phyloP scores from a whole-genome alignment of 2,888 invertebrate species.

The Eupithecia pulchellata region DNA sequence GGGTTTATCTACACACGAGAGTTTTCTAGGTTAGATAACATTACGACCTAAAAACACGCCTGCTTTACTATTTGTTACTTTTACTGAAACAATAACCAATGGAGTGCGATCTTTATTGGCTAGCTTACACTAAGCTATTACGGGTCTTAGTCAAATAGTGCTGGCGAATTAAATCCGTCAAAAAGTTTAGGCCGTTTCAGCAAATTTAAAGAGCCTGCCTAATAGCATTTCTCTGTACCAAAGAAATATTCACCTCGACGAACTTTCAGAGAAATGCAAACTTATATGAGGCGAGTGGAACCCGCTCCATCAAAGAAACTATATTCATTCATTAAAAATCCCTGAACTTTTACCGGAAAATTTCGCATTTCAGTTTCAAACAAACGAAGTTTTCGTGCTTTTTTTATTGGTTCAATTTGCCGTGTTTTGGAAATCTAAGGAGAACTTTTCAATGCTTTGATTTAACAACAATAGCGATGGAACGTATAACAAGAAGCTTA shows the following conservation, averaged over 20 bases:
- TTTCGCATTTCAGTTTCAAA: slow-evolving; percentile 7
- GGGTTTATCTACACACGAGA: too few species aligned
- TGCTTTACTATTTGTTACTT: background rate
- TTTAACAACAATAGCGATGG: too few species aligned
- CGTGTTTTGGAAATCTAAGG: slow-evolving; percentile 6
- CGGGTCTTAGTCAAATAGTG: background rate
- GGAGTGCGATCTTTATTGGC: background rate
- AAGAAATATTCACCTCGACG: slow-evolving; percentile 23
- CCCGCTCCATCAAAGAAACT: slow-evolving; percentile 35
- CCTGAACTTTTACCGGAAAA: slow-evolving; percentile 31
- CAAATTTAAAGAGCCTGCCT: slow-evolving; percentile 1
- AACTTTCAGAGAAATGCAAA: slow-evolving; percentile 33
- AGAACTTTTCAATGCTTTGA: background rate
- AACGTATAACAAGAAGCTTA: too few species aligned
- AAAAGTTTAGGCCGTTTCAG: slow-evolving; percentile 1
- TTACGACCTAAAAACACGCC: too few species aligned
- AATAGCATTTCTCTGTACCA: slow-evolving; percentile 27
- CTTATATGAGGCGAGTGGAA: slow-evolving; percentile 31
- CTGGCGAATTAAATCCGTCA: slow-evolving; percentile 3
- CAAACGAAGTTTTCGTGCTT: slow-evolving; percentile 8
- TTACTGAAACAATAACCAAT: background rate
- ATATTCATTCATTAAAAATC: slow-evolving; percentile 43
- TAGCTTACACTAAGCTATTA: background rate
- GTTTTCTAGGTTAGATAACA: too few species aligned
- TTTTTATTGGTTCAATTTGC: slow-evolving; percentile 5